These are phyloP conservation scores for Acronicta psi DNA, from an alignment of 2,888 invertebrate genomes.

Conservation along the genomic window DNA sequence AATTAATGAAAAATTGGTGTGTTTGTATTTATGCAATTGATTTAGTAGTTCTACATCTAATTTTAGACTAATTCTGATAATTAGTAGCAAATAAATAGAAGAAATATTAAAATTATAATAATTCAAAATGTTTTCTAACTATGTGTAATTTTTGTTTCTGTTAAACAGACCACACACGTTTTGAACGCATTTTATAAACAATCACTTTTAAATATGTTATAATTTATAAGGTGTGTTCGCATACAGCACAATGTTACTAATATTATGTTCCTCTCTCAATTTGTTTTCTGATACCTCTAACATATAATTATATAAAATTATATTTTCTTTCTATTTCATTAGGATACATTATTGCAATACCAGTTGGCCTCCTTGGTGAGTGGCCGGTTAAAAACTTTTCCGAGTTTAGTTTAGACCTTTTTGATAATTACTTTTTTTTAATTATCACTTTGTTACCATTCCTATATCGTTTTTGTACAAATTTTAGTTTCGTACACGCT, in stretches of 20 bases:
- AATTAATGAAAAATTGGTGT: constrained; percentile 3
- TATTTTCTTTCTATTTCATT: constrained; percentile 80
- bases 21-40: constrained; percentile 3
- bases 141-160: constrained; percentile 32
- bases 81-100: constrained; percentile 18
- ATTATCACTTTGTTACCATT: constrained; percentile 56
- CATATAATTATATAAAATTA: constrained; percentile 64
- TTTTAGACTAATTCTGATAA: constrained; percentile 6
- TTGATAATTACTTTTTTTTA: constrained; percentile 55
- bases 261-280: constrained; percentile 55
- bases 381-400: constrained; percentile 72
- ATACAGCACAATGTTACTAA: constrained; percentile 71
- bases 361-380: constrained; percentile 88
- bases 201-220: constrained; percentile 5
- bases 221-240: constrained; percentile 53
- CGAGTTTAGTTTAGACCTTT: constrained; percentile 71
- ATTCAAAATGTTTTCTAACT: constrained; percentile 17
- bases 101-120: constrained; percentile 13
- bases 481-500: constrained; percentile 70
- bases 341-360: constrained; percentile 88
- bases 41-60: constrained; percentile 20
- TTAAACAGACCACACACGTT: constrained; percentile 56
- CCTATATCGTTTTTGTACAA: constrained; percentile 54
- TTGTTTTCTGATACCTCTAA: constrained; percentile 47
- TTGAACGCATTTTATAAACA: constrained; percentile 47